Conservation (phyloP, 92 coral and sea anemone genomes). For the Palythoa caribaeorum region DNA sequence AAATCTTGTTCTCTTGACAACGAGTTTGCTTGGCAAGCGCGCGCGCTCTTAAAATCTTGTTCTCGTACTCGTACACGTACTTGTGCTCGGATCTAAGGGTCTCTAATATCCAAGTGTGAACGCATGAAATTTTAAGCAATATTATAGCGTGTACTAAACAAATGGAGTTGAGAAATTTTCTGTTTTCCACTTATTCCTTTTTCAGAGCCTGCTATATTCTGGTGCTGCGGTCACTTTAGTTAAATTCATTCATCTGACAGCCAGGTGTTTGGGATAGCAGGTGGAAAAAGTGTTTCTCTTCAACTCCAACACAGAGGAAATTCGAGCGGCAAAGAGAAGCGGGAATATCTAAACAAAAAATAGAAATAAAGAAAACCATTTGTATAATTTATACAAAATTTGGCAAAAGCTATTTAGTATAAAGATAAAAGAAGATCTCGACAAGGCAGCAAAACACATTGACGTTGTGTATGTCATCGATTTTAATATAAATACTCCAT, state of each 20-base stretch:
- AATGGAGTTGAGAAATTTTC: no score
- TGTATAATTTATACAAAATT: slow-evolving; percentile 33
- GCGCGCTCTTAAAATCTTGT: no score
- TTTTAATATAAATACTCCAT: slow-evolving; percentile 11
- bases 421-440: slow-evolving; percentile 22
- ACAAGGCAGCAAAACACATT: neutral
- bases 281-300: slow-evolving; percentile 14
- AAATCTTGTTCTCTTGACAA: no score
- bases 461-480: slow-evolving; percentile 18
- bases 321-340: slow-evolving; percentile 25
- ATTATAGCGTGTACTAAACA: no score
- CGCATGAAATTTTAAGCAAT: no score
- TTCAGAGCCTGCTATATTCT: neutral
- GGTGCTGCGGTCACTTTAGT: neutral
- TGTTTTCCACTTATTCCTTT: neutral
- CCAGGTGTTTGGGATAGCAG: slow-evolving; percentile 41
- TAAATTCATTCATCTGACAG: neutral
- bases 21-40: no score
- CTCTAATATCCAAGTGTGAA: no score
- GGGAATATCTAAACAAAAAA: slow-evolving; percentile 33
- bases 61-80: no score
- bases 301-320: neutral
- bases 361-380: slow-evolving; percentile 19
- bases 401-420: slow-evolving; percentile 5
- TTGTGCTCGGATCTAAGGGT: no score